Evolutionary conservation across 2,797 vertebrate species (phyloP), one percentile per base, ranked within the genome.

Genomic region (Semotilus atromaculatus): DNA sequence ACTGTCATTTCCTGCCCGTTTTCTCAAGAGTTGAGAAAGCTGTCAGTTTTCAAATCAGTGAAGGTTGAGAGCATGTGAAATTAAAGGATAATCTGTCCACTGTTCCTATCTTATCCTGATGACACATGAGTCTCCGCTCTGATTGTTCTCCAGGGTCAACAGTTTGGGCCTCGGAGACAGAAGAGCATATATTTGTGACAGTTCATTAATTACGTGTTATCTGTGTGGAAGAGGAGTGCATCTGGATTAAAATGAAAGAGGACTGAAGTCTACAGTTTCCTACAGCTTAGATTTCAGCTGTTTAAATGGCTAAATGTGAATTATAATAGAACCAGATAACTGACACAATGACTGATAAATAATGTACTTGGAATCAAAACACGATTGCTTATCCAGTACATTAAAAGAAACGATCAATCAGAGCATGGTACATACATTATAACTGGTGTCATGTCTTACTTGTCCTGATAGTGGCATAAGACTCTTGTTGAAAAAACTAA

Each of bases 161-260:
- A 34, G 38, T 62, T 73, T 72, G 38, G 26, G 80, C 55, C 68
- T 43, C 8, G 1, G 75, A n/a, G 55, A 62, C 38, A 43, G 53
- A 62, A 40, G n/a, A 62, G 36, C 36, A 8, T 62, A 29, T 62
- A 66, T 18, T 66, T 72, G 38, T 72, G 51, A 29, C 53, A n/a
- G 38, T 60, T 58, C 7, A 55, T 75, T 36, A 75, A 36, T 36
- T 75, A 21, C 31, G 1, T 75, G 45, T 48, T n/a, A 1, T 75
- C 51, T n/a, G 51, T 75, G 31, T 58, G 13, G 21, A 53, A n/a
- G 73, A 55, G 34, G 21, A 75, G 55, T 38, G 21, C 31, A 75
- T 75, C 11, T 75, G 73, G 21, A 75, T 75, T 55, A 9, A 75
- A 75, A 58, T 36, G 73, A 75, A 75, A 38, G 31, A 38, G 31